Conservation (phyloP, 2,888 invertebrate species). For the Hermaeophaga mercurialis region DNA sequence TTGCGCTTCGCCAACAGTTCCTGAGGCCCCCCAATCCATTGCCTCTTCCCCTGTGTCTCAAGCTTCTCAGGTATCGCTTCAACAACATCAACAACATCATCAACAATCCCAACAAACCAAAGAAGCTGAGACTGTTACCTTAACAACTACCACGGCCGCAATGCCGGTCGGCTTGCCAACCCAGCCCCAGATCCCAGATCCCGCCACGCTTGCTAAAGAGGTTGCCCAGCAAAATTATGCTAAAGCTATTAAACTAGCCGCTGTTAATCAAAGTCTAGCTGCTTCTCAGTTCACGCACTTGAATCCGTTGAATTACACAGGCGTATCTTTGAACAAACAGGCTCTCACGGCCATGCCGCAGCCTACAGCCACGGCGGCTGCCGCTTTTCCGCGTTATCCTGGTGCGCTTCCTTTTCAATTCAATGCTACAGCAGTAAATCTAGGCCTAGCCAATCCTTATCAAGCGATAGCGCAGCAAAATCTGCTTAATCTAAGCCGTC, state of each 20-base stretch:
- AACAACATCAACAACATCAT: conserved; percentile 38
- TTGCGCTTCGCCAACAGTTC: conserved; percentile 51
- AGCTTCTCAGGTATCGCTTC: conserved; percentile 31
- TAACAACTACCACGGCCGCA: conserved; percentile 35
- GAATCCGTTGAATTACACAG: conserved; percentile 71
- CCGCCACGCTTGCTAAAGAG: conserved; percentile 76
- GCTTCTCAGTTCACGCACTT: conserved; percentile 53
- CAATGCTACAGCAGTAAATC: conserved; percentile 46
- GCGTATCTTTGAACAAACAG: conserved; percentile 72
- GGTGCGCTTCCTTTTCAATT: conserved; percentile 47
- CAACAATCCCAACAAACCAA: conserved; percentile 41
- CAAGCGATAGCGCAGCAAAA: conserved; percentile 53
- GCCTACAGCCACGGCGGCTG: conserved; percentile 55
- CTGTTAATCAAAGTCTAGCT: conserved; percentile 49
- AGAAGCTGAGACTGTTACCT: conserved; percentile 49
- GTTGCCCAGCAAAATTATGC: conserved; percentile 84
- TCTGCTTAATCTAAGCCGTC: conserved; percentile 50
- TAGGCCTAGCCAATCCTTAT: conserved; percentile 52
- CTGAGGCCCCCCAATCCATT: conserved; percentile 48
- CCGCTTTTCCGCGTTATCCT: conserved; percentile 50
- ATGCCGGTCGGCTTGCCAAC: conserved; percentile 37
- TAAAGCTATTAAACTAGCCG: conserved; percentile 71
- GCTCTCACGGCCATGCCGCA: conserved; percentile 57
- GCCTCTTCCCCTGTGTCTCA: conserved; percentile 45
- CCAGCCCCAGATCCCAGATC: conserved; percentile 59